phyloP scores from a whole-genome alignment of 2,113 vertebrate genomes.

The Ceyx margarethae region DNA sequence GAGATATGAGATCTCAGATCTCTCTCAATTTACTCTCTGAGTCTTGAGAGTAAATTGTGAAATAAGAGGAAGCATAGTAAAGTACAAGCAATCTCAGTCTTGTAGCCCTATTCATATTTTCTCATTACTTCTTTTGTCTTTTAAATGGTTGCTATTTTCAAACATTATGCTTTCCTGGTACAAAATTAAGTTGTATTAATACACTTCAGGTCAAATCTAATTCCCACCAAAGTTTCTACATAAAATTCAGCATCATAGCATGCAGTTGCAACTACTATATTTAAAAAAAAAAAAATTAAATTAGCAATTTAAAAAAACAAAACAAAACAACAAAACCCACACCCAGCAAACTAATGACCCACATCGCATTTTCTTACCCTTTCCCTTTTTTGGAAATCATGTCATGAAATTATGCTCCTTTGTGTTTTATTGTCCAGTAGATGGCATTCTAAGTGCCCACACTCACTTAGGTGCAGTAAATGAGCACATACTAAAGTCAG shows the following conservation, averaged over 20 bases:
- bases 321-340: neutral
- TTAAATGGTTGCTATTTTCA: neutral
- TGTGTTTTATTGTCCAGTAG: conserved; percentile 37
- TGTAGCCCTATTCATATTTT: neutral
- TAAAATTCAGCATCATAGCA: neutral
- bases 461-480: neutral
- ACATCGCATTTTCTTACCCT: neutral
- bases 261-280: neutral
- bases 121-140: neutral
- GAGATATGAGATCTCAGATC: no score
- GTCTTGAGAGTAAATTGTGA: neutral
- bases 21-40: no score
- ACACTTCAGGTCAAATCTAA: neutral
- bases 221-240: neutral
- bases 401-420: neutral
- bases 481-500: neutral
- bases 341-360: neutral
- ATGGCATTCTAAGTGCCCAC: conserved; percentile 46
- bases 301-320: neutral
- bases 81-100: neutral
- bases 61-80: neutral
- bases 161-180: neutral
- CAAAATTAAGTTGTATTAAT: neutral
- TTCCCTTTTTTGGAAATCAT: neutral
- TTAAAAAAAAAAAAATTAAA: neutral